Evolutionary conservation across 2,113 vertebrate species (phyloP), one percentile per base, ranked within the genome.

Genomic region (Brachypteracias leptosomus): DNA sequence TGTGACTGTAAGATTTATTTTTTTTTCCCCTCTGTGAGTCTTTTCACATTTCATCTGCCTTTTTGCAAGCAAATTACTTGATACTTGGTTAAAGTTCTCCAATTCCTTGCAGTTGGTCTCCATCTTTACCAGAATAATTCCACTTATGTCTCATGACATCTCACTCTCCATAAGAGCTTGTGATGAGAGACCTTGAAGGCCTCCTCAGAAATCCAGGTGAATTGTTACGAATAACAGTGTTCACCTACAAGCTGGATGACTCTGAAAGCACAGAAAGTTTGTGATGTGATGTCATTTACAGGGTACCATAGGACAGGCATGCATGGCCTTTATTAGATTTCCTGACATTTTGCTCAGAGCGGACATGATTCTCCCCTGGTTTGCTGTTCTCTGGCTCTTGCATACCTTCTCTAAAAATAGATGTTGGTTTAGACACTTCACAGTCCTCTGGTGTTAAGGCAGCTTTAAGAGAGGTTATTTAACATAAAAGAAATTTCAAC

Each of bases 401-500:
- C 2, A 8, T 82, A 18, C 28, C 31, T 68, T 74, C 58, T 80
- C 88, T 94, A 88, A 90, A 96, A 95, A 91, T 76, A 90, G 78
- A 35, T 88, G 54, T 9, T 88, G n/a, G n/a, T 89, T 85, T 88
- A 54, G 54, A 57, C 40, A 83, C 33, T 89, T 85, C 49, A 75
- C 57, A 85, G 85, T 47, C 52, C 51, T 82, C 62, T 83, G 66
- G 16, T 52, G 38, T 93, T 73, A 90, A 85, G 44, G 44, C 3
- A 26, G 14, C 52, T 94, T 76, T 88, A 81, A 89, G 62, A 55
- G 70, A 65, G 1, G 0, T 46, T 38, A 9, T 91, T 89, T 72
- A 75, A 11, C 26, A 5, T 16, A 70, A 94, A 87, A 72, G 24
- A 71, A 54, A 49, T 89, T 87, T 82, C 61, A 66, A 0, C 57